A percentile compares a stretch with the other conserved stretches of the same genome.
phyloP scores from a whole-genome alignment of 2,888 invertebrate genomes.

The Harpalus rufipes region DNA sequence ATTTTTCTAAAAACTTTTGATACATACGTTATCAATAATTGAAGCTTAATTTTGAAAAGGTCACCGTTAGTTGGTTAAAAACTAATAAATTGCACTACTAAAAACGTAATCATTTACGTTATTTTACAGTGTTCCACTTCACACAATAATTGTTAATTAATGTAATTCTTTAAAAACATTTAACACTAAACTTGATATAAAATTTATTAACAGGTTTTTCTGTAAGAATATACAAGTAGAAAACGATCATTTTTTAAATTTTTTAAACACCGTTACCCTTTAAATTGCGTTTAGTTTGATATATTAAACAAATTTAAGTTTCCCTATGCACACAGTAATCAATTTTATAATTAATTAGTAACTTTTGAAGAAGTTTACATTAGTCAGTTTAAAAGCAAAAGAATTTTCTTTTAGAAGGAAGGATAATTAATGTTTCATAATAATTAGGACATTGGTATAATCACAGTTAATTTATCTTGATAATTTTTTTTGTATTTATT shows the following conservation, averaged over 20 bases:
- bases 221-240: background rate
- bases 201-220: background rate
- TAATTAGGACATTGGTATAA: background rate
- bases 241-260: background rate
- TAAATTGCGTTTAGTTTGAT: background rate
- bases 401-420: constrained; percentile 23
- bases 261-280: background rate
- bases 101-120: no score
- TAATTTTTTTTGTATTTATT: no score
- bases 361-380: constrained; percentile 6
- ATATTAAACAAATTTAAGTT: background rate
- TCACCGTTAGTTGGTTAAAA: no score
- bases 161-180: no score
- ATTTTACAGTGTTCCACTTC: no score
- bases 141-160: no score
- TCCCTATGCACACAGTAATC: background rate
- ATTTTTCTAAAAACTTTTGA: no score
- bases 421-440: constrained; percentile 24
- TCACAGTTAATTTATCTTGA: background rate
- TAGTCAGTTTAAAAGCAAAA: constrained; percentile 28
- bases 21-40: no score
- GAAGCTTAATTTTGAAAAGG: no score
- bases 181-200: background rate
- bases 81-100: no score
- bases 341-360: constrained; percentile 26